Evolutionary conservation across 2,113 vertebrate species (phyloP).

Genomic region (Forbesichthys papilliferus): DNA sequence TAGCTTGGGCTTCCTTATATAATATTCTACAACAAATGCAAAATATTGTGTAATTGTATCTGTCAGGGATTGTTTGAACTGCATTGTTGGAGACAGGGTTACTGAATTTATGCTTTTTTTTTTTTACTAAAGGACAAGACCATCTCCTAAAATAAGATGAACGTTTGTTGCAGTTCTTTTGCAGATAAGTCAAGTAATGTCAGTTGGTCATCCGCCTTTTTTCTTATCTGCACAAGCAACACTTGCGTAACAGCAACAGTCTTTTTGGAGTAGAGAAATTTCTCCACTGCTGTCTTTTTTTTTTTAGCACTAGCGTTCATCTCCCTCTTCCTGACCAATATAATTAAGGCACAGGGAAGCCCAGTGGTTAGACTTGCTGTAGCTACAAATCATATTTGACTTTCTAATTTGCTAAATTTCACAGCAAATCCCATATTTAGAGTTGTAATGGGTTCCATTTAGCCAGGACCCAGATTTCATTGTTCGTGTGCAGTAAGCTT

Average conservation of each 20-base stretch:
- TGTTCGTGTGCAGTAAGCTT: neutral
- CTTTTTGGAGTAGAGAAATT: slow-evolving; percentile 11
- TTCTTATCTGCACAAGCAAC: slow-evolving; percentile 34
- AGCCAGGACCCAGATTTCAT: slow-evolving; percentile 5
- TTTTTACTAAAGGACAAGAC: slow-evolving; percentile 8
- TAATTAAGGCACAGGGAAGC: slow-evolving; percentile 48
- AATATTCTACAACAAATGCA: too few species aligned
- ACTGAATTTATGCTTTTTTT: slow-evolving; percentile 2
- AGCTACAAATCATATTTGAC: slow-evolving; percentile 45
- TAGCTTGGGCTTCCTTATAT: too few species aligned
- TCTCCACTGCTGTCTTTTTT: neutral
- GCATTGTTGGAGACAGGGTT: neutral
- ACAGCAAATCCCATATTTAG: slow-evolving; percentile 35
- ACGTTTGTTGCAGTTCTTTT: too few species aligned
- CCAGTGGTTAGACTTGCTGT: slow-evolving; percentile 44
- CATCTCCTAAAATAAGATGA: neutral
- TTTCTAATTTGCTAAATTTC: slow-evolving; percentile 43
- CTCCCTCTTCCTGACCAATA: slow-evolving; percentile 37
- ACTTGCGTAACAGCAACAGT: slow-evolving; percentile 14
- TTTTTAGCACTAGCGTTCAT: slow-evolving; percentile 36
- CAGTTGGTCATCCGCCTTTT: neutral
- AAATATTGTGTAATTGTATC: too few species aligned
- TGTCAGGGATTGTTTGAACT: too few species aligned
- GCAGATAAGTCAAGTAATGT: too few species aligned
- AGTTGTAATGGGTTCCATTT: slow-evolving; percentile 11